These are phyloP conservation scores for Phengaris alcon DNA, from an alignment of 2,888 invertebrate genomes.

Conservation along the genomic window DNA sequence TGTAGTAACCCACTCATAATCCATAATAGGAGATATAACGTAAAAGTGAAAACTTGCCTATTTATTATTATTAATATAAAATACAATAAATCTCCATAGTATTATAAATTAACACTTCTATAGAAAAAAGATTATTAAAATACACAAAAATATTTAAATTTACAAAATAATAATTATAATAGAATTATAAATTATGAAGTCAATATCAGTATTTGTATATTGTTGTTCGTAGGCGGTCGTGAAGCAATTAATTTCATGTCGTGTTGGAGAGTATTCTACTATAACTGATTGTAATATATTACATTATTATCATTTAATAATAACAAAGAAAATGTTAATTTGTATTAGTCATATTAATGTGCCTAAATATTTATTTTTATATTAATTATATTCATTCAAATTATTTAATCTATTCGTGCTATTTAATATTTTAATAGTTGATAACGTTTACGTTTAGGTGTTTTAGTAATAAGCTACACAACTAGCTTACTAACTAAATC, in stretches of 20 bases:
- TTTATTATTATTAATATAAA: background rate
- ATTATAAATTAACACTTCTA: background rate
- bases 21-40: background rate
- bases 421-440: conserved; percentile 3
- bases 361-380: conserved; percentile 7
- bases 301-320: conserved; percentile 15
- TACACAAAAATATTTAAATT: background rate
- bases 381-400: conserved; percentile 17
- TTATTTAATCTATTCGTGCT: background rate
- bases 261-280: background rate
- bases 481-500: background rate
- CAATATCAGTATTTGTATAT: background rate
- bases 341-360: conserved; percentile 12
- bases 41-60: too few species aligned
- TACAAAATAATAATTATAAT: conserved; percentile 2
- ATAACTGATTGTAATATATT: conserved; percentile 23
- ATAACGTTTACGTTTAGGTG: background rate
- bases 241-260: conserved; percentile 24
- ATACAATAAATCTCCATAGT: background rate
- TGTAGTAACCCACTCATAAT: too few species aligned
- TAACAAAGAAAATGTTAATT: conserved; percentile 8
- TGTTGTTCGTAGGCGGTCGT: conserved; percentile 25
- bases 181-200: background rate
- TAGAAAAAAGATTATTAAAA: background rate
- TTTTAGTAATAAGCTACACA: background rate